Conservation (phyloP, 2,888 invertebrate genomes). For the Xanthorhoe designata region DNA sequence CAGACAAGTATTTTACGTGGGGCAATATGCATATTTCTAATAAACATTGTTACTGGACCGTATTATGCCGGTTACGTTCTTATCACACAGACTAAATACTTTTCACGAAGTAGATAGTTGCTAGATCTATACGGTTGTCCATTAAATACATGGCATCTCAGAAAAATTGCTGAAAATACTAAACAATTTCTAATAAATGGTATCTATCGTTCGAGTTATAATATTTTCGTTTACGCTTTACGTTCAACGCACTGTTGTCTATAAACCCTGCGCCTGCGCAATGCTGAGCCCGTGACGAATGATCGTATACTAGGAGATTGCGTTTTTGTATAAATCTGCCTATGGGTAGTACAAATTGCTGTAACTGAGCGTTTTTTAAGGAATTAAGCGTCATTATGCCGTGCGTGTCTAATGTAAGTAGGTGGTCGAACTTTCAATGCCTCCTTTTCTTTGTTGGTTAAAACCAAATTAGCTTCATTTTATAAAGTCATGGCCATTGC, state of each 20-base stretch:
- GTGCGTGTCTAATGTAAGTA: constrained; percentile 37
- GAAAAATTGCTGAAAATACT: too few species aligned
- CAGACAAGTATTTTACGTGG: too few species aligned
- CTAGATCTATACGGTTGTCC: neutral
- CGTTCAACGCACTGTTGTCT: constrained; percentile 1
- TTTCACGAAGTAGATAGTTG: neutral
- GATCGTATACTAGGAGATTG: constrained; percentile 55
- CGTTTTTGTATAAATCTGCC: constrained; percentile 61
- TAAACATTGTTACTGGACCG: too few species aligned
- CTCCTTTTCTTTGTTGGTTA: constrained; percentile 1
- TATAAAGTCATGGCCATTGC: neutral
- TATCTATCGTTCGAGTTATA: neutral
- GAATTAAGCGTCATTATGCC: constrained; percentile 47
- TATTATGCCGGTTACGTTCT: too few species aligned
- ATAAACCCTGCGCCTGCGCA: constrained; percentile 46
- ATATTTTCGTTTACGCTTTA: constrained; percentile 10
- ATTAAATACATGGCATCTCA: too few species aligned
- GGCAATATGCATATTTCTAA: too few species aligned
- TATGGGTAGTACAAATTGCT: constrained; percentile 38
- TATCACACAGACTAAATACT: too few species aligned
- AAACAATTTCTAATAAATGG: too few species aligned
- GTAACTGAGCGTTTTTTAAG: constrained; percentile 46
- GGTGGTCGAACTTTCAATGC: constrained; percentile 21
- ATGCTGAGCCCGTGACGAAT: constrained; percentile 61
- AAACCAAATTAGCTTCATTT: neutral